Conservation (phyloP, 2,113 vertebrate species). For the Chionomys nivalis region DNA sequence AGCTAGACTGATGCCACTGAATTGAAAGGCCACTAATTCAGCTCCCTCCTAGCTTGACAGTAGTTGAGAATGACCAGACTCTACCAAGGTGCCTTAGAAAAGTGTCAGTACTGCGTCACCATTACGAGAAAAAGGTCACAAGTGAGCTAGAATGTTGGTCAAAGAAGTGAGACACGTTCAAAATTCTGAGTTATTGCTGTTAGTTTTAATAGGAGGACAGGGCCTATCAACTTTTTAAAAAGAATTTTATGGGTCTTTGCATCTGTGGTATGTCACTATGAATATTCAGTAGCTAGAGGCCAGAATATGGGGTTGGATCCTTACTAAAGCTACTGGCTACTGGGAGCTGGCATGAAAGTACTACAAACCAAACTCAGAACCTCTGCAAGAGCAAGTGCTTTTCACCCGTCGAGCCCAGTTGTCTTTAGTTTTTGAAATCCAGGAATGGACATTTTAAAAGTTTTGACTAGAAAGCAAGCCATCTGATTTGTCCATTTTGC, state of each 20-base stretch:
- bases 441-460: background rate
- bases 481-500: background rate
- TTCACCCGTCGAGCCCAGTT: background rate
- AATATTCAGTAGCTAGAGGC: background rate
- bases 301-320: background rate
- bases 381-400: background rate
- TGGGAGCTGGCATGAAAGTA: too few species aligned
- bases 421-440: background rate
- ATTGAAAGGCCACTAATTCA: background rate
- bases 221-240: background rate
- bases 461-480: background rate
- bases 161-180: background rate
- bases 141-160: background rate
- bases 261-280: background rate
- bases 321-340: background rate
- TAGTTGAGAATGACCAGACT: background rate
- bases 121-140: background rate
- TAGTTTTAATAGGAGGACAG: background rate
- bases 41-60: too few species aligned
- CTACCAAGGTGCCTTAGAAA: background rate
- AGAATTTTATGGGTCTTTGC: background rate
- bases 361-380: background rate
- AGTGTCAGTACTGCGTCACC: too few species aligned
- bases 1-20: background rate
- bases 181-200: background rate